phyloP scores from a whole-genome alignment of 2,797 vertebrate genomes.

The Poecilia picta region DNA sequence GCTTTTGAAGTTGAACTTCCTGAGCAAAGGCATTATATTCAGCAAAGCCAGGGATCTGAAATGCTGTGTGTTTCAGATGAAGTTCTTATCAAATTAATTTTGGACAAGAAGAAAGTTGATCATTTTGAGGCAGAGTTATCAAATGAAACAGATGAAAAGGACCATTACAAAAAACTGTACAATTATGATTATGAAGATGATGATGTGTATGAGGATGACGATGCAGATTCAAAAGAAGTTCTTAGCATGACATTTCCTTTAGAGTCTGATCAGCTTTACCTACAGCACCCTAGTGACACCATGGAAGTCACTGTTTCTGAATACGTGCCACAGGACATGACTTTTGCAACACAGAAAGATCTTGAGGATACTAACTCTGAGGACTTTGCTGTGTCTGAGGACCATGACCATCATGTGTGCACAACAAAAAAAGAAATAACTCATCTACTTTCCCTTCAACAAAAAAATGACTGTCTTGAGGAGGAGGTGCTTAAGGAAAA shows the following conservation, averaged over 20 bases:
- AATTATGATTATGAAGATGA: neutral
- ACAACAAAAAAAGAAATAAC: neutral
- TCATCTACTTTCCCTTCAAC: neutral
- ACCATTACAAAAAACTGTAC: neutral
- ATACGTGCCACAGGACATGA: neutral
- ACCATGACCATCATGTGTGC: too few species aligned
- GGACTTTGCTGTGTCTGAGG: too few species aligned
- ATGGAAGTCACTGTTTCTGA: too few species aligned
- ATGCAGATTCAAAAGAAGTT: neutral
- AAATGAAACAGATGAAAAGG: neutral
- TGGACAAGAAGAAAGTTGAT: neutral
- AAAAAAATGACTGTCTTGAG: neutral
- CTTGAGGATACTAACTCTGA: too few species aligned
- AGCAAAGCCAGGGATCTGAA: neutral
- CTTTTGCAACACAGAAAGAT: too few species aligned
- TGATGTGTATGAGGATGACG: fast-evolving
- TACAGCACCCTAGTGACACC: too few species aligned
- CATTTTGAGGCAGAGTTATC: neutral
- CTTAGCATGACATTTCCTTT: too few species aligned
- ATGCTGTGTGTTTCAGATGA: neutral
- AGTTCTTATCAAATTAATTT: neutral
- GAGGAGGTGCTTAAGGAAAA: neutral
- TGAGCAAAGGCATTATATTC: neutral
- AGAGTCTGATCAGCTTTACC: too few species aligned
- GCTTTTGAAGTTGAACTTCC: neutral